phyloP scores from a whole-genome alignment of 2,113 vertebrate species.

The Poeciliopsis prolifica region DNA sequence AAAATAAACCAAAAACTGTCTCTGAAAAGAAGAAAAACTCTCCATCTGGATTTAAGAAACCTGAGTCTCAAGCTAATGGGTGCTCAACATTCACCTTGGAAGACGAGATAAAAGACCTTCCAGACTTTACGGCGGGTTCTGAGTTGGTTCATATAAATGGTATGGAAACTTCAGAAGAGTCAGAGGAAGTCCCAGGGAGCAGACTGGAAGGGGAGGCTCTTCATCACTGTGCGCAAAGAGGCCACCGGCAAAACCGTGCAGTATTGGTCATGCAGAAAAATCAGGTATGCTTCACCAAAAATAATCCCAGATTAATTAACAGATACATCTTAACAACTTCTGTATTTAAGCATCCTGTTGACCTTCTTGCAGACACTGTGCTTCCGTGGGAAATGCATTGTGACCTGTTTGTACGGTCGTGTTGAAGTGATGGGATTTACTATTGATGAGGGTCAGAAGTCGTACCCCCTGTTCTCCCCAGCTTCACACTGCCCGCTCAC shows the following conservation, averaged over 20 bases:
- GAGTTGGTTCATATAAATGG: conserved; percentile 62
- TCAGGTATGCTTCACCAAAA: conserved; percentile 67
- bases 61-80: conserved; percentile 65
- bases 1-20: conserved; percentile 63
- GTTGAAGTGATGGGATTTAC: conserved; percentile 89
- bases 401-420: conserved; percentile 89
- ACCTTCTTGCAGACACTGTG: conserved; percentile 77
- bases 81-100: conserved; percentile 35
- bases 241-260: conserved; percentile 65
- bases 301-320: background rate
- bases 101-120: conserved; percentile 58
- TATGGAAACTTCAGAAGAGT: background rate
- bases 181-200: background rate
- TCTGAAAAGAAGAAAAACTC: conserved; percentile 21
- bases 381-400: conserved; percentile 86
- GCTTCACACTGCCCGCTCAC: conserved; percentile 84
- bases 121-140: conserved; percentile 71
- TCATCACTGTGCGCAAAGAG: conserved; percentile 69
- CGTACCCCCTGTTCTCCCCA: conserved; percentile 85
- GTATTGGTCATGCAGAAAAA: conserved; percentile 78
- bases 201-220: conserved; percentile 61
- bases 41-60: conserved; percentile 16
- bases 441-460: conserved; percentile 85
- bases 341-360: background rate
- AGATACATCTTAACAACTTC: background rate